These are phyloP conservation scores for Hippasteria phrygiana DNA, from an alignment of 53 echinoderm and acorn worm genomes.

Conservation along the genomic window DNA sequence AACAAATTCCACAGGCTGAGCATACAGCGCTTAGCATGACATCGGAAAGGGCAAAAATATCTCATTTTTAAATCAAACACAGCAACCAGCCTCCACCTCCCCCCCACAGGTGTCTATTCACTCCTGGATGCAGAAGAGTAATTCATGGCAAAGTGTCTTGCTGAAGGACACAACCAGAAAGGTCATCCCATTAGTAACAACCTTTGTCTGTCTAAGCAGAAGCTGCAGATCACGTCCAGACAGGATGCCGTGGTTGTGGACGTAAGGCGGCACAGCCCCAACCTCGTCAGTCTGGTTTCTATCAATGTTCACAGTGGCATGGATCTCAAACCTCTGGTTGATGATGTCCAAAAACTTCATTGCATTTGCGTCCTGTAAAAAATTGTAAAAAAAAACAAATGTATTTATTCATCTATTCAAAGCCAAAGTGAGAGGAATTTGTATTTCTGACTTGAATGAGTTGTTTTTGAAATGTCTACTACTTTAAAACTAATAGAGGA, in stretches of 20 bases:
- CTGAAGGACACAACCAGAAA: neutral
- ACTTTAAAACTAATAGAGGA: too few relatives aligned
- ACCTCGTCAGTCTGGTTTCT: slow-evolving; percentile 26
- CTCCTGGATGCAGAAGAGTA: too few relatives aligned
- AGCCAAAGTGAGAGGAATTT: neutral
- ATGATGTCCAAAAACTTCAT: slow-evolving; percentile 79
- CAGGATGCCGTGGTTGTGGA: slow-evolving; percentile 89
- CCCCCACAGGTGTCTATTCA: too few relatives aligned
- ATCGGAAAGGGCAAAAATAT: too few relatives aligned
- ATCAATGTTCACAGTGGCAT: slow-evolving; percentile 87
- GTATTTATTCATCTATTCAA: neutral
- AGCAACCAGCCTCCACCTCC: too few relatives aligned
- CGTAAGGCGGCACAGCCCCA: slow-evolving; percentile 74
- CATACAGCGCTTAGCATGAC: too few relatives aligned
- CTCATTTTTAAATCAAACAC: too few relatives aligned
- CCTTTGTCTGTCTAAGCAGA: slow-evolving; percentile 90
- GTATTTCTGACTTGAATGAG: too few relatives aligned
- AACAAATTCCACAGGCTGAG: too few relatives aligned
- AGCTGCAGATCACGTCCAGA: slow-evolving; percentile 75
- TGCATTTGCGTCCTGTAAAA: slow-evolving; percentile 66
- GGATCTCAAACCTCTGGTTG: slow-evolving; percentile 85
- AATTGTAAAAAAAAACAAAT: neutral
- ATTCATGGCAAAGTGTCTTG: too few relatives aligned
- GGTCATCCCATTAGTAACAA: neutral
- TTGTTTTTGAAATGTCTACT: too few relatives aligned